These are phyloP conservation scores for Eira barbara DNA, from an alignment of 2,113 vertebrate genomes.

Conservation along the genomic window DNA sequence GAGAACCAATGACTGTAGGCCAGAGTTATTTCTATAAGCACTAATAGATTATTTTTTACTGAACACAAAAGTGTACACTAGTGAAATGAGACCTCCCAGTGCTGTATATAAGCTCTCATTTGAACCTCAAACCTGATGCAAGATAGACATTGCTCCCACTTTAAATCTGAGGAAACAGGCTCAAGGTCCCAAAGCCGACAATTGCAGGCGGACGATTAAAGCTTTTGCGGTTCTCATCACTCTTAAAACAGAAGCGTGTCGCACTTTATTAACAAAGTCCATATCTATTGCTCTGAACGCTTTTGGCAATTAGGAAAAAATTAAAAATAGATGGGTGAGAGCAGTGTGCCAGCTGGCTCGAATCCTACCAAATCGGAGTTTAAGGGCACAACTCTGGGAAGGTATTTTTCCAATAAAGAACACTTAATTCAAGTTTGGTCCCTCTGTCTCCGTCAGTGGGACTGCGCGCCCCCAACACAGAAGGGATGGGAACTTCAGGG, in stretches of 20 bases:
- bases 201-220: background rate
- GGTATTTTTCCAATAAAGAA: background rate
- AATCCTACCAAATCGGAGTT: background rate
- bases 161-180: background rate
- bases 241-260: background rate
- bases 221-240: background rate
- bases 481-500: too few relatives aligned
- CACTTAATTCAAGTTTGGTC: background rate
- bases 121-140: background rate
- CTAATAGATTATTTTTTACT: background rate
- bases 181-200: background rate
- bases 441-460: fast-evolving
- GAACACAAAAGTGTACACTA: background rate
- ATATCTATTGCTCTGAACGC: background rate
- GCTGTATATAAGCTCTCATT: background rate
- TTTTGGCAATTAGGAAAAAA: background rate
- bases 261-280: background rate
- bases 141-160: background rate
- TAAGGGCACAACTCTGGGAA: background rate
- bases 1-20: background rate
- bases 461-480: too few relatives aligned
- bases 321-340: background rate
- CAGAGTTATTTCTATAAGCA: background rate
- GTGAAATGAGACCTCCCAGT: too few relatives aligned
- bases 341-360: background rate